Conservation (phyloP, 2,797 vertebrate species). For the Peromyscus eremicus region DNA sequence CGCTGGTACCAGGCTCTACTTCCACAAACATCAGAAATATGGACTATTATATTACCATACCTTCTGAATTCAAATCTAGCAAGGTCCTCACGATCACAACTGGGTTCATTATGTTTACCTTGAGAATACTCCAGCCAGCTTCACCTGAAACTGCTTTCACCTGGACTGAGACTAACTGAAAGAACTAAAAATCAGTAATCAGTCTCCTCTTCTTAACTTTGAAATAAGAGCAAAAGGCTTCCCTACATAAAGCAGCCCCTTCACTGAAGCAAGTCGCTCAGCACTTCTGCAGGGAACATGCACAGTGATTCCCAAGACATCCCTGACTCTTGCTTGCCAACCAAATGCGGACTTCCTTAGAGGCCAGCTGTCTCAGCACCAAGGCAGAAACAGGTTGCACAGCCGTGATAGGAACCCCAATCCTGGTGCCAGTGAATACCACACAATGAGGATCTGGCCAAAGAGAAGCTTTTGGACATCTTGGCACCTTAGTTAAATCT, state of each 20-base stretch:
- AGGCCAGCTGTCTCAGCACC: not conserved
- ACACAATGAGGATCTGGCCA: not conserved
- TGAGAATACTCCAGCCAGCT: not conserved
- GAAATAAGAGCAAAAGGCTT: conserved; percentile 29
- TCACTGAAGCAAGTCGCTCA: not conserved
- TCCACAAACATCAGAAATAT: conserved; percentile 16
- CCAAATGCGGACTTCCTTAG: not conserved
- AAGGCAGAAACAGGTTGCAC: not conserved
- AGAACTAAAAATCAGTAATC: conserved; percentile 28
- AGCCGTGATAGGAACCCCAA: not conserved
- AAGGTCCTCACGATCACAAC: not conserved
- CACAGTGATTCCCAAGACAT: not conserved
- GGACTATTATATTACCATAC: not conserved
- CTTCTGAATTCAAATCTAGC: not conserved
- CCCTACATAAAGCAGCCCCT: not conserved
- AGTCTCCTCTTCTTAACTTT: conserved; percentile 16
- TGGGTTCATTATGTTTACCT: not conserved
- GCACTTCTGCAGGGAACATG: not conserved
- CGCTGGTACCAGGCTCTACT: not conserved
- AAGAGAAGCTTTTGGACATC: conserved; percentile 14
- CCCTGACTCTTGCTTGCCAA: not conserved
- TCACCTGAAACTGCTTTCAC: not conserved
- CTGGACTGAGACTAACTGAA: not conserved
- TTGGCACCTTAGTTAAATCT: not conserved
- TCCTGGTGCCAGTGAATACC: not conserved